Evolutionary conservation across 2,113 vertebrate species (phyloP).

Genomic region (Octodon degus): DNA sequence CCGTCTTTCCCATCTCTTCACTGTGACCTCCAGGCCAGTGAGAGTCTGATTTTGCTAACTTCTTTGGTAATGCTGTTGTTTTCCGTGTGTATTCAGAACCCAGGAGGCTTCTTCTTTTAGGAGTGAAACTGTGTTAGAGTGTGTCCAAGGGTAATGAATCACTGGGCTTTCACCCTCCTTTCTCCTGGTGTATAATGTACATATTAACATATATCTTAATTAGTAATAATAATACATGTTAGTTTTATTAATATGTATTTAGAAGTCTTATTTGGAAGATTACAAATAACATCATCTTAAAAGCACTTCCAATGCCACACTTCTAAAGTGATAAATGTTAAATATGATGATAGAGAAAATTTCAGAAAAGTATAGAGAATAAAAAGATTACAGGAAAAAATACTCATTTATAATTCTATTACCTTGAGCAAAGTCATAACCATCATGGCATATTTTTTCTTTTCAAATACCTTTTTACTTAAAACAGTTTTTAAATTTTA

Average conservation of each 20-base stretch:
- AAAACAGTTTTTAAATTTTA: background rate
- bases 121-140: background rate
- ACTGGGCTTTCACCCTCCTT: background rate
- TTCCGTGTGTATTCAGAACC: background rate
- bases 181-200: background rate
- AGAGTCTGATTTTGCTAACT: background rate
- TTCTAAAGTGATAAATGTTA: slow-evolving; percentile 11
- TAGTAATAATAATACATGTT: background rate
- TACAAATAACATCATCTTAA: background rate
- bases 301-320: background rate
- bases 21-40: background rate
- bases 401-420: background rate
- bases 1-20: background rate
- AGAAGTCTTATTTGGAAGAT: background rate
- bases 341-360: background rate
- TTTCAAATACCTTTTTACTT: background rate
- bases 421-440: background rate
- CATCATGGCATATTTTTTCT: background rate
- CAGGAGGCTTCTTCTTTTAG: background rate
- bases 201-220: background rate
- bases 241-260: background rate
- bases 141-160: background rate
- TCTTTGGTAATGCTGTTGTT: background rate
- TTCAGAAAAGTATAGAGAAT: slow-evolving; percentile 31
- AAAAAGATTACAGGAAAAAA: slow-evolving; percentile 17